These are phyloP conservation scores for Drosophila tani DNA, from an alignment of 1,140 invertebrate species.

Conservation along the genomic window DNA sequence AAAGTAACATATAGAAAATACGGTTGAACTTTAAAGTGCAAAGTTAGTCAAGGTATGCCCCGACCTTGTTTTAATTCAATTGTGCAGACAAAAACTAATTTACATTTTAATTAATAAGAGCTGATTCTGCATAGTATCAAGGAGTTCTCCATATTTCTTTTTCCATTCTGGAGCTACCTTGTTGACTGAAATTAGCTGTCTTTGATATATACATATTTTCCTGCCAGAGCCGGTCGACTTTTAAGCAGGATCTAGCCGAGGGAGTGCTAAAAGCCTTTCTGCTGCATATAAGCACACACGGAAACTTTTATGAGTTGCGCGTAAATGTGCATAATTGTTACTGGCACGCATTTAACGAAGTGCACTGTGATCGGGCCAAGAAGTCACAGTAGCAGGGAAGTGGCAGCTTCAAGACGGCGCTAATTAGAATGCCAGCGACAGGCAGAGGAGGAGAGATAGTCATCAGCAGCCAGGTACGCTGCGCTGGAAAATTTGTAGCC, in stretches of 20 bases:
- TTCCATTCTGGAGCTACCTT: not conserved
- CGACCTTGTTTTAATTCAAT: not conserved
- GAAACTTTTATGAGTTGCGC: conserved; percentile 44
- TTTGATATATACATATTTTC: not conserved
- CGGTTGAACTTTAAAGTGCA: not conserved
- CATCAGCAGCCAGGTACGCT: conserved; percentile 34
- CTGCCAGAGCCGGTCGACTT: not conserved
- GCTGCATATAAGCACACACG: conserved; percentile 6
- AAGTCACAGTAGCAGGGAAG: conserved; percentile 6
- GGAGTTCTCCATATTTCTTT: not conserved
- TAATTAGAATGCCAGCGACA: conserved; percentile 62
- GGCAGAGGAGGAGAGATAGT: conserved; percentile 21
- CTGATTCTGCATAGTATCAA: not conserved
- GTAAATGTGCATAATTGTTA: conserved; percentile 76
- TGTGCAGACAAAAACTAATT: not conserved
- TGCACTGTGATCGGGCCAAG: conserved; percentile 39
- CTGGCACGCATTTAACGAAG: conserved; percentile 68
- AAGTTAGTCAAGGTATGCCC: not conserved
- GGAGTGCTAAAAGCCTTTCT: conserved; percentile 9
- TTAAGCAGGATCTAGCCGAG: not conserved
- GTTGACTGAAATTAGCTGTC: conserved; percentile 16
- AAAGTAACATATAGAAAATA: not conserved
- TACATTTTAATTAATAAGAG: conserved; percentile 5
- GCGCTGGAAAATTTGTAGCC: conserved; percentile 39
- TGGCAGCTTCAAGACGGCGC: conserved; percentile 45